Percentiles rank a stretch among this genome's conserved stretches.
These are phyloP conservation scores for Mellilla xanthometata DNA, from an alignment of 2,888 invertebrate species.

Conservation along the genomic window DNA sequence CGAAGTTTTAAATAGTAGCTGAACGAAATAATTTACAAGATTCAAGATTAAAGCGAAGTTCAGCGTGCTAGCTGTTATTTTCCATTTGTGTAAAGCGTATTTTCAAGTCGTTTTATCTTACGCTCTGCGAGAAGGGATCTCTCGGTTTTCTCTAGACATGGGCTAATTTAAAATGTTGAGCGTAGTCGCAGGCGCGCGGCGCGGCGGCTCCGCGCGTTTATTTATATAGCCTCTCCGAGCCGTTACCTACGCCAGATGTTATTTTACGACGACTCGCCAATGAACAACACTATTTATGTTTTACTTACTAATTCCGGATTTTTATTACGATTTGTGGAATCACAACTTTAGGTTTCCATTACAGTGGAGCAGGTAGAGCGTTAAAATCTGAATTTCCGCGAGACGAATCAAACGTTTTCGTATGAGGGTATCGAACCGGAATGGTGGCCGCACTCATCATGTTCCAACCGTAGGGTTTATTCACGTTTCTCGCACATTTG, in stretches of 20 bases:
- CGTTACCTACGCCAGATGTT: constrained; percentile 78
- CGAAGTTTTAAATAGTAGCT: constrained; percentile 16
- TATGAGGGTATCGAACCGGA: constrained; percentile 5
- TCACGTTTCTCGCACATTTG: constrained; percentile 7
- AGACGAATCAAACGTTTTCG: neutral
- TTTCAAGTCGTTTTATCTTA: constrained; percentile 8
- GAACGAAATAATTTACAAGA: constrained; percentile 12
- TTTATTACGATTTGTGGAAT: constrained; percentile 27
- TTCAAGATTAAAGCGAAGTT: constrained; percentile 6
- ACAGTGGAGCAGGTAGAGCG: constrained; percentile 5
- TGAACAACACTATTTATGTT: constrained; percentile 60
- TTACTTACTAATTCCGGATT: constrained; percentile 43
- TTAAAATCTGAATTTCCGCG: neutral
- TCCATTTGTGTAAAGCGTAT: constrained; percentile 5
- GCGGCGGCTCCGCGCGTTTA: constrained; percentile 58
- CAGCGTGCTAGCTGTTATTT: neutral
- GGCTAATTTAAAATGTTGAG: constrained; percentile 39
- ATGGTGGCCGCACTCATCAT: neutral
- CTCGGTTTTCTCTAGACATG: constrained; percentile 25
- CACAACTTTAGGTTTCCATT: constrained; percentile 21
- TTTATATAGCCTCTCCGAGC: constrained; percentile 77
- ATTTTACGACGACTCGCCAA: constrained; percentile 71
- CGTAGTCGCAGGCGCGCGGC: constrained; percentile 27
- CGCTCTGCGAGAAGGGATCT: constrained; percentile 4
- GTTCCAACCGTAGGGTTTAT: constrained; percentile 5